phyloP scores from a whole-genome alignment of 2,888 invertebrate genomes.

The Eupithecia tripunctaria region DNA sequence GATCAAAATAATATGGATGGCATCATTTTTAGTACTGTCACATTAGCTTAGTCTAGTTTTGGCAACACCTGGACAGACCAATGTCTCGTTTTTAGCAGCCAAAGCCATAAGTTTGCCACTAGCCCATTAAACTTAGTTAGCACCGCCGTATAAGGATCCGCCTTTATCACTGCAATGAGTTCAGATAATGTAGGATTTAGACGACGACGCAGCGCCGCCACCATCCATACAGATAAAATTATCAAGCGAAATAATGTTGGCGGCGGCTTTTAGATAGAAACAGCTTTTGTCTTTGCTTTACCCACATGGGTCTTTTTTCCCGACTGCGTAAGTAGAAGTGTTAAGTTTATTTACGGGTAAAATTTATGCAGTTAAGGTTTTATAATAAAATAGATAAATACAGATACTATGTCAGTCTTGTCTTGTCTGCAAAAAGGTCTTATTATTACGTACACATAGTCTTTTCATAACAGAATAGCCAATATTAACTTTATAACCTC shows the following conservation, averaged over 20 bases:
- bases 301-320: not conserved
- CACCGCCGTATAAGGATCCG: conserved; percentile 52
- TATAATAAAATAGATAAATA: too few relatives aligned
- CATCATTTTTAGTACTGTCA: too few relatives aligned
- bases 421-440: too few relatives aligned
- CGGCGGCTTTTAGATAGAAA: conserved; percentile 6
- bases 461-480: not conserved
- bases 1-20: too few relatives aligned
- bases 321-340: not conserved
- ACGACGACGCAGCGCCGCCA: conserved; percentile 39
- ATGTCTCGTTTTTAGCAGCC: not conserved
- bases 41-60: too few relatives aligned
- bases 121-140: conserved; percentile 29
- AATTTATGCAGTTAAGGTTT: not conserved
- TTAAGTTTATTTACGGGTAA: not conserved
- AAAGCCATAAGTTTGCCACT: not conserved
- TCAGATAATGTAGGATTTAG: conserved; percentile 58
- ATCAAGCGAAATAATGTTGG: conserved; percentile 25
- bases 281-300: not conserved
- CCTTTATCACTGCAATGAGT: conserved; percentile 65
- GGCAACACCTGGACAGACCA: too few relatives aligned
- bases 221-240: conserved; percentile 37
- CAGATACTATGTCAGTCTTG: too few relatives aligned
- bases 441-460: not conserved
- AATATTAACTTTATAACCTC: not conserved